phyloP scores from a whole-genome alignment of 2,113 vertebrate genomes.

The Anguilla japonica region DNA sequence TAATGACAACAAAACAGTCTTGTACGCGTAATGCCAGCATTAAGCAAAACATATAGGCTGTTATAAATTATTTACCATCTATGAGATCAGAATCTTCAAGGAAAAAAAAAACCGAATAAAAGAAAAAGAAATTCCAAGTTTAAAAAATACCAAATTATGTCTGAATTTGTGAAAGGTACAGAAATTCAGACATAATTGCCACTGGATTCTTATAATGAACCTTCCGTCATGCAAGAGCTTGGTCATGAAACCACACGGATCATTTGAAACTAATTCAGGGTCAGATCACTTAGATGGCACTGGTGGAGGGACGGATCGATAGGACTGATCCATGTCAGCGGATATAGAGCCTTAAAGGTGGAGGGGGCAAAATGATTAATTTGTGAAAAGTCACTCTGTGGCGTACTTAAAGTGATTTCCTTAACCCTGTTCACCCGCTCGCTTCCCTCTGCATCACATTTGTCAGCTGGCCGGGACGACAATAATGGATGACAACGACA shows the following conservation, averaged over 20 bases:
- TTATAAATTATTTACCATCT: not conserved
- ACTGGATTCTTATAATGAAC: not conserved
- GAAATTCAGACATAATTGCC: not conserved
- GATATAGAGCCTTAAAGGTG: slow-evolving; percentile 59
- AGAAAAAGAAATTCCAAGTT: not conserved
- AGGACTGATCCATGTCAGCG: slow-evolving; percentile 58
- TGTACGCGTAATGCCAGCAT: not conserved
- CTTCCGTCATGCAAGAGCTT: not conserved
- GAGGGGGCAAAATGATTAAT: slow-evolving; percentile 65
- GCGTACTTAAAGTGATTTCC: slow-evolving; percentile 57
- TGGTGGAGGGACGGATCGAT: slow-evolving; percentile 54
- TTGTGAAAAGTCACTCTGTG: slow-evolving; percentile 46
- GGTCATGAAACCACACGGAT: slow-evolving; percentile 22
- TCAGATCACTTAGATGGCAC: slow-evolving; percentile 54
- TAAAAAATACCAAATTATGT: not conserved
- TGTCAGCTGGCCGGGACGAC: not conserved
- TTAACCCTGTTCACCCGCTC: slow-evolving; percentile 43
- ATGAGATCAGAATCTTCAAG: not conserved
- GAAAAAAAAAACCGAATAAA: not conserved
- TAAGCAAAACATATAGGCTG: not conserved
- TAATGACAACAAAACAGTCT: not conserved
- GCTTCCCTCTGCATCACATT: not conserved
- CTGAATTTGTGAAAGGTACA: not conserved
- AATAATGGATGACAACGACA: not conserved
- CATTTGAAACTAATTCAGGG: slow-evolving; percentile 51